Percentiles rank a stretch among this genome's conserved stretches.
Conservation (phyloP, 2,113 vertebrate species). For the Stegostoma tigrinum region DNA sequence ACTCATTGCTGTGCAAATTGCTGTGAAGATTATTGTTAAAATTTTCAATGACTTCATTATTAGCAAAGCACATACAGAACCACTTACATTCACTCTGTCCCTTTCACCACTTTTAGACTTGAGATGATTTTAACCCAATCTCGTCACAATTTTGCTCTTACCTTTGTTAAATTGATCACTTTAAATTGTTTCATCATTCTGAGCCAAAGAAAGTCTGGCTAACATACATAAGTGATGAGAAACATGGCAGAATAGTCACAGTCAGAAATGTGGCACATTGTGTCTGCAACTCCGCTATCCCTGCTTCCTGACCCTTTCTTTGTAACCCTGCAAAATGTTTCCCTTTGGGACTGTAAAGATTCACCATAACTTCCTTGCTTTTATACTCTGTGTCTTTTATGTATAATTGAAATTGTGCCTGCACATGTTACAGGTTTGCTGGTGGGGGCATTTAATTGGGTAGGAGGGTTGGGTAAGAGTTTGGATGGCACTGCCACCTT, state of each 20-base stretch:
- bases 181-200: neutral
- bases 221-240: neutral
- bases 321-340: neutral
- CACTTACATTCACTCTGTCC: neutral
- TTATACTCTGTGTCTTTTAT: neutral
- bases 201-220: neutral
- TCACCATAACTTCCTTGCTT: neutral
- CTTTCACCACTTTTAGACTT: neutral
- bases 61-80: neutral
- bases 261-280: neutral
- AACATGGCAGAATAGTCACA: neutral
- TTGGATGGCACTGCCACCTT: too few relatives aligned
- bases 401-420: neutral
- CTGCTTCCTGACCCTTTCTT: neutral
- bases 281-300: neutral
- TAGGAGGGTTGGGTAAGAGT: neutral
- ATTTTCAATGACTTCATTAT: neutral
- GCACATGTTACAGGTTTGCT: neutral
- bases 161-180: neutral
- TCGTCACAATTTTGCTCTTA: neutral
- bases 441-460: neutral
- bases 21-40: neutral
- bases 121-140: neutral
- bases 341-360: neutral
- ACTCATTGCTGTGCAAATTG: neutral